phyloP scores from a whole-genome alignment of 2,888 invertebrate genomes.

The Mythimna vitellina region DNA sequence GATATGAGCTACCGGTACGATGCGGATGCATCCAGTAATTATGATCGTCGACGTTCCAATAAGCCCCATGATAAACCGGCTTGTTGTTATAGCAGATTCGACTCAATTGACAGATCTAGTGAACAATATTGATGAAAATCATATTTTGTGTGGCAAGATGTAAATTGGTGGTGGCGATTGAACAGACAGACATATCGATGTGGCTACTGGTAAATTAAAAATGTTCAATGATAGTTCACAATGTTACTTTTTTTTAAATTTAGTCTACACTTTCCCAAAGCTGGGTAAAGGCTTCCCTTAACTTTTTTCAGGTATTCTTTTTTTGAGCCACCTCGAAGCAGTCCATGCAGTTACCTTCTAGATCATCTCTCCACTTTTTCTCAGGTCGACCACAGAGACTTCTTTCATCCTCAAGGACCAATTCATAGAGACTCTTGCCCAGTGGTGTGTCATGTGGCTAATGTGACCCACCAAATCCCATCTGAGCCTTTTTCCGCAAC shows the following conservation, averaged over 20 bases:
- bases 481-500: too few species aligned
- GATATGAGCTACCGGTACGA: conserved; percentile 60
- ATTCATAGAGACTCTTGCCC: too few species aligned
- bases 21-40: conserved; percentile 60
- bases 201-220: conserved; percentile 18
- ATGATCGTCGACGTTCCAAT: conserved; percentile 59
- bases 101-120: conserved; percentile 18
- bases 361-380: too few species aligned
- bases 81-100: conserved; percentile 33
- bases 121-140: conserved; percentile 51
- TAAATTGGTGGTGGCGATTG: conserved; percentile 25
- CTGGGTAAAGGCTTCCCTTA: too few species aligned
- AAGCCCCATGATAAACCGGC: conserved; percentile 48
- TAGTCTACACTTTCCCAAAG: too few species aligned
- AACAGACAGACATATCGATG: not conserved
- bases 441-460: too few species aligned
- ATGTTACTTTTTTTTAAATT: not conserved
- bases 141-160: conserved; percentile 40
- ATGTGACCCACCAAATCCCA: too few species aligned
- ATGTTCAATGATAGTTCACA: not conserved
- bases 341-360: too few species aligned
- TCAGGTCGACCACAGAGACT: too few species aligned
- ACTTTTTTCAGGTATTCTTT: too few species aligned
- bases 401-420: too few species aligned
- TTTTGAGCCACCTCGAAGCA: too few species aligned